Percentiles rank a stretch among this genome's conserved stretches.
These are phyloP conservation scores for Rhizoglyphus robini DNA, from an alignment of 1,140 invertebrate genomes.

Conservation along the genomic window DNA sequence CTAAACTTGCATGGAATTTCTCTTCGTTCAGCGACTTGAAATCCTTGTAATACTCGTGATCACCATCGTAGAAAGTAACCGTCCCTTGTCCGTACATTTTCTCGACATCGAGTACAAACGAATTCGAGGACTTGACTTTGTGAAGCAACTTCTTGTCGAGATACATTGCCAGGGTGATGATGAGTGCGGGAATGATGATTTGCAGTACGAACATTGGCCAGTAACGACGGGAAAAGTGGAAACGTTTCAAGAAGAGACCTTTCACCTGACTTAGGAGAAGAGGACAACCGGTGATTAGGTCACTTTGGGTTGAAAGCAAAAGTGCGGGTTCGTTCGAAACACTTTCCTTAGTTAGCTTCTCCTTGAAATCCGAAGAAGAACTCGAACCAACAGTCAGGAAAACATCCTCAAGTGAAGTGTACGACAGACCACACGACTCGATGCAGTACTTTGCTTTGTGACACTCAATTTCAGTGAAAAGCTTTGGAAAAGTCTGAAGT, in stretches of 20 bases:
- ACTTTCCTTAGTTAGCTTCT: neutral
- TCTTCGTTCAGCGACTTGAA: neutral
- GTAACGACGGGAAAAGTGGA: slow-evolving; percentile 26
- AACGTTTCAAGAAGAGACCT: slow-evolving; percentile 25
- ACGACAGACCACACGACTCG: slow-evolving; percentile 56
- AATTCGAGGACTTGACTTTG: neutral
- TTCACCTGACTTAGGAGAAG: slow-evolving; percentile 17
- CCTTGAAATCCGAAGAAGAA: neutral
- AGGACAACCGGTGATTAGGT: neutral
- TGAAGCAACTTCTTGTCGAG: neutral
- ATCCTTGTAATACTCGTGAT: neutral
- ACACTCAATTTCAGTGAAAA: slow-evolving; percentile 50
- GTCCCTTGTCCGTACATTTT: slow-evolving; percentile 20
- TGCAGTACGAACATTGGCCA: slow-evolving; percentile 22
- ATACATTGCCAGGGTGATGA: slow-evolving; percentile 18
- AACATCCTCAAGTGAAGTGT: slow-evolving; percentile 72
- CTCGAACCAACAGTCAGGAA: slow-evolving; percentile 48
- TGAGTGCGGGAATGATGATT: slow-evolving; percentile 22
- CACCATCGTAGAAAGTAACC: slow-evolving; percentile 18
- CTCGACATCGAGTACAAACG: slow-evolving; percentile 19
- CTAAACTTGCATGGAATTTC: no score
- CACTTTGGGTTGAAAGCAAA: neutral
- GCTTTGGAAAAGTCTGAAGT: slow-evolving; percentile 39
- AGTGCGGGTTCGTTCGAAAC: neutral
- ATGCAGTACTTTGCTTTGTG: slow-evolving; percentile 47